Percentiles rank a stretch among this genome's conserved stretches.
These are phyloP conservation scores for Pelvicachromis taeniatus DNA, from an alignment of 2,113 vertebrate species.

Conservation along the genomic window DNA sequence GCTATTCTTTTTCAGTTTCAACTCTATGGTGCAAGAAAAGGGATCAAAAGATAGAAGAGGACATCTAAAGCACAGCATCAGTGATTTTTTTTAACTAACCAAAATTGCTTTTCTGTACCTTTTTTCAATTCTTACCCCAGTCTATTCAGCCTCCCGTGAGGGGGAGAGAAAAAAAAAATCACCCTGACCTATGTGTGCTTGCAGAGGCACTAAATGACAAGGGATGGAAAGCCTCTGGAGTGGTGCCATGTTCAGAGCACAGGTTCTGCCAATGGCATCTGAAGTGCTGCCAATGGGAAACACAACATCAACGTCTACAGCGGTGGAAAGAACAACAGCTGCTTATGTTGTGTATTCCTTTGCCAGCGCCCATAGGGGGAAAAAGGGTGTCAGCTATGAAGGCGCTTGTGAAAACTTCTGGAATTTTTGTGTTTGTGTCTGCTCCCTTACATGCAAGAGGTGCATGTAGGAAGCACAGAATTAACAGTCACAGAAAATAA, in stretches of 20 bases:
- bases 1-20: conserved; percentile 16
- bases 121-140: neutral
- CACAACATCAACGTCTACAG: conserved; percentile 23
- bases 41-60: conserved; percentile 31
- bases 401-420: neutral
- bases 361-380: conserved; percentile 30
- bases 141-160: neutral
- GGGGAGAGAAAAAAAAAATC: neutral
- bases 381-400: conserved; percentile 10
- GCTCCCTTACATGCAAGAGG: neutral
- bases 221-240: conserved; percentile 25
- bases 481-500: neutral
- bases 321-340: conserved; percentile 45
- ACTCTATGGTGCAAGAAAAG: conserved; percentile 1
- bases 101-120: neutral
- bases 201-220: neutral
- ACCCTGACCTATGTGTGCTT: neutral
- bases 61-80: conserved; percentile 2
- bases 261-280: conserved; percentile 36
- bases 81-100: conserved; percentile 17
- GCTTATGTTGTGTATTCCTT: conserved; percentile 29
- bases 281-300: conserved; percentile 50
- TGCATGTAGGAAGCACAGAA: neutral
- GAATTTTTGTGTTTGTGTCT: neutral
- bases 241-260: conserved; percentile 12